Conservation (phyloP, 2,797 vertebrate species). For the Eospalax fontanierii region DNA sequence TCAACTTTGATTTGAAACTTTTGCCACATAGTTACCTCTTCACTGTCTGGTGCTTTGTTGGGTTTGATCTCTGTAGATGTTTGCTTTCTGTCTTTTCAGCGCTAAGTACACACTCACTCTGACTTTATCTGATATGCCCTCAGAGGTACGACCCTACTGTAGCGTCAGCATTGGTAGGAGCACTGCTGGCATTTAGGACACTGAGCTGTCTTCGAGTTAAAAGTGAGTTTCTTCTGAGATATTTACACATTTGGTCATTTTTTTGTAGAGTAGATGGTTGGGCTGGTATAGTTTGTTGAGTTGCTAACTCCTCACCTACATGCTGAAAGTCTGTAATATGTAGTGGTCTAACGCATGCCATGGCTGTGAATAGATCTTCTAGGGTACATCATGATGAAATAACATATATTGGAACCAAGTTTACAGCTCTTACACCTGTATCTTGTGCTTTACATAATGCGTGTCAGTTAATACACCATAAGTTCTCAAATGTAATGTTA, state of each 20-base stretch:
- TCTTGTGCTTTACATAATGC: background rate
- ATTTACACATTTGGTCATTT: background rate
- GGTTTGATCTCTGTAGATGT: slow-evolving; percentile 9
- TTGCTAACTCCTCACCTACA: slow-evolving; percentile 3
- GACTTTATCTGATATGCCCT: background rate
- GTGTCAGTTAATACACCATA: background rate
- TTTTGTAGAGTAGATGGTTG: background rate
- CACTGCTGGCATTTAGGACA: background rate
- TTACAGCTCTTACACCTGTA: background rate
- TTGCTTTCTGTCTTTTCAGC: slow-evolving; percentile 1
- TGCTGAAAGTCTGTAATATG: background rate
- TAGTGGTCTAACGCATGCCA: background rate
- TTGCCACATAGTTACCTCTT: background rate
- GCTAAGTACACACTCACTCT: background rate
- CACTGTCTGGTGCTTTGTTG: slow-evolving; percentile 13
- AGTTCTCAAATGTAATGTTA: slow-evolving; percentile 23
- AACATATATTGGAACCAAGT: slow-evolving; percentile 21
- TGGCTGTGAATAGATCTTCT: background rate
- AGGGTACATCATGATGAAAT: background rate
- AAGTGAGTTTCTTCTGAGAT: slow-evolving; percentile 45
- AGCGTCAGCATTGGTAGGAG: background rate
- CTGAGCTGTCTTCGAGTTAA: slow-evolving; percentile 30
- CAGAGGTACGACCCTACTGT: background rate
- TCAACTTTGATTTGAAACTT: slow-evolving; percentile 12
- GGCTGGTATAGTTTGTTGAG: background rate